Percentiles rank a stretch among this genome's conserved stretches.
Evolutionary conservation across 2,888 invertebrate genomes (phyloP).

Genomic region (Rhopalosiphum nymphaeae): DNA sequence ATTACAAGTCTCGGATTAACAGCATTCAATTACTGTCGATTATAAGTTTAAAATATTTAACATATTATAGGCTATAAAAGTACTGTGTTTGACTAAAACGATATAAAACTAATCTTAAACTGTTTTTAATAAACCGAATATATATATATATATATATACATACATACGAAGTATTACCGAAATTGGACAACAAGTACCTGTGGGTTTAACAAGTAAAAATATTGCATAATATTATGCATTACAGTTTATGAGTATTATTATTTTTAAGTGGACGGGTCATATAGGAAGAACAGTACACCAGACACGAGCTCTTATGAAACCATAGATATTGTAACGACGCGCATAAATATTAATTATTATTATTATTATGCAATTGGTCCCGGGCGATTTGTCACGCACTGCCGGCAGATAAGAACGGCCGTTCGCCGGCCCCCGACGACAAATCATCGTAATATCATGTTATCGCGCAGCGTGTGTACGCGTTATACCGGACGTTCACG

Average conservation of each 20-base stretch:
- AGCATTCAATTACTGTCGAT: neutral
- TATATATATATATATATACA: neutral
- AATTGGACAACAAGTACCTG: neutral
- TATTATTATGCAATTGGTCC: neutral
- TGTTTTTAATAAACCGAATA: neutral
- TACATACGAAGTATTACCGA: neutral
- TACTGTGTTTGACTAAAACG: neutral
- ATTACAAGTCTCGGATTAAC: neutral
- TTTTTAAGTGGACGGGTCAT: neutral
- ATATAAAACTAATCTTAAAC: neutral
- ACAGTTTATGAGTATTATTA: neutral
- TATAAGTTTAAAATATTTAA: neutral
- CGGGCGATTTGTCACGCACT: slow-evolving; percentile 42
- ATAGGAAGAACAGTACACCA: neutral
- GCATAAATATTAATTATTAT: neutral
- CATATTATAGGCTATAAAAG: neutral
- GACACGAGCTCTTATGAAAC: neutral
- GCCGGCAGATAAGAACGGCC: neutral
- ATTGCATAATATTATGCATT: no score
- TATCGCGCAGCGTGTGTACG: neutral
- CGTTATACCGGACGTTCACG: neutral
- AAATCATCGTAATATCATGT: slow-evolving; percentile 13
- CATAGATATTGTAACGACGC: neutral
- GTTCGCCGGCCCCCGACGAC: slow-evolving; percentile 21
- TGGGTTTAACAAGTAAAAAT: no score